A percentile compares a stretch with the other conserved stretches of the same genome.
Conservation (phyloP, 1,140 invertebrate genomes). For the Drosophila pachea region DNA sequence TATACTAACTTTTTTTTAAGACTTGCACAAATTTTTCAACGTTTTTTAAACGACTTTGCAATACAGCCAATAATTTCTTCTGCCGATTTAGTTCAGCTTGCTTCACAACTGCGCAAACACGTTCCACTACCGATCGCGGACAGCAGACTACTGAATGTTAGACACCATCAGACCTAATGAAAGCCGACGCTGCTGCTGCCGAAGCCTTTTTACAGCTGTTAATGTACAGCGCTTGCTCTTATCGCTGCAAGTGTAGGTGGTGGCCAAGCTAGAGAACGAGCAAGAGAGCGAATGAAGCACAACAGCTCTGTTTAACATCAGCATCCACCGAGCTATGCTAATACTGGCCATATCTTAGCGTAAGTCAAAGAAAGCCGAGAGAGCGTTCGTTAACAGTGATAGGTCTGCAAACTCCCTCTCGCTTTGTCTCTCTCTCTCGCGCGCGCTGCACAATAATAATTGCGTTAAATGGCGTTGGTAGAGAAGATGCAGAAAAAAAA, state of each 20-base stretch:
- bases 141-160: slow-evolving; percentile 59
- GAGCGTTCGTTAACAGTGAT: slow-evolving; percentile 5
- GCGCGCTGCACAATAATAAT: slow-evolving; percentile 19
- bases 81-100: slow-evolving; percentile 4
- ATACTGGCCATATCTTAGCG: background rate
- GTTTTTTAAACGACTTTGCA: slow-evolving; percentile 24
- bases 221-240: slow-evolving; percentile 16
- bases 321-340: background rate
- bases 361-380: background rate
- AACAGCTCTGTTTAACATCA: slow-evolving; percentile 28
- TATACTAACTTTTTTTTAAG: slow-evolving; percentile 44
- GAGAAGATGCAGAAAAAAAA: slow-evolving; percentile 24
- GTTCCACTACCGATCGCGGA: slow-evolving; percentile 63
- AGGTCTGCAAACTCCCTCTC: slow-evolving; percentile 12
- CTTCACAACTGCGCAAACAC: slow-evolving; percentile 15
- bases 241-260: slow-evolving; percentile 38
- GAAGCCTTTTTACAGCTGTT: slow-evolving; percentile 6
- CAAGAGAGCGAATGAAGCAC: slow-evolving; percentile 11
- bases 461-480: slow-evolving; percentile 31
- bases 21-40: slow-evolving; percentile 50
- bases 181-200: slow-evolving; percentile 43
- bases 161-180: slow-evolving; percentile 49
- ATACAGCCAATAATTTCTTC: slow-evolving; percentile 35
- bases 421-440: too few species aligned
- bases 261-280: slow-evolving; percentile 10